Evolutionary conservation across 2,113 vertebrate species (phyloP).

Genomic region (Lampris megalopsis): DNA sequence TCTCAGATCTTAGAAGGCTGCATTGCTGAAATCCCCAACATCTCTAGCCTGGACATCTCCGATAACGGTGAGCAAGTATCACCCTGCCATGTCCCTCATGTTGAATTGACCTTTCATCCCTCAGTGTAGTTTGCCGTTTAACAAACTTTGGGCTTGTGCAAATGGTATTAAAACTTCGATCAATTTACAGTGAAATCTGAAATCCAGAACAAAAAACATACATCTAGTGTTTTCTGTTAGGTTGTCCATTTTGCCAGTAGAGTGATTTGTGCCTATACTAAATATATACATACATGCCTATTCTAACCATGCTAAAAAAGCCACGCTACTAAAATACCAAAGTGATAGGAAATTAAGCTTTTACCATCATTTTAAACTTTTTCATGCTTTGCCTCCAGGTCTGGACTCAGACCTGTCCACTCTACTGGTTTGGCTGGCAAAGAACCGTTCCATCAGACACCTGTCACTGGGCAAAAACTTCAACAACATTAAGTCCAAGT

Average conservation of each 20-base stretch:
- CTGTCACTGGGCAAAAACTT: slow-evolving; percentile 97
- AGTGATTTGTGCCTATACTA: no score
- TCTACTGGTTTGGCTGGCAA: slow-evolving; percentile 95
- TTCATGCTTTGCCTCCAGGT: slow-evolving; percentile 71
- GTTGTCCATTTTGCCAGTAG: no score
- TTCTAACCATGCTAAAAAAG: no score
- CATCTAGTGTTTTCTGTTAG: no score
- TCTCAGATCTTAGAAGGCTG: slow-evolving; percentile 97
- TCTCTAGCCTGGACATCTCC: slow-evolving; percentile 95
- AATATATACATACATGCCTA: no score
- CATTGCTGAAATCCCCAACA: slow-evolving; percentile 97
- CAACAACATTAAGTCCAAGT: slow-evolving; percentile 99
- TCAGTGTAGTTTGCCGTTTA: not conserved
- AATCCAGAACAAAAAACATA: no score
- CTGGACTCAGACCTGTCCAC: slow-evolving; percentile 95
- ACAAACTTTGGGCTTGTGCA: no score
- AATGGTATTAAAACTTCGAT: no score
- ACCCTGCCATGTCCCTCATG: not conserved
- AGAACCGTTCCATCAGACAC: slow-evolving; percentile 95
- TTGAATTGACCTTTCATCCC: not conserved
- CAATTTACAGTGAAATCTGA: no score
- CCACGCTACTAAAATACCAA: not conserved
- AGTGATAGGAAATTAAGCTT: not conserved
- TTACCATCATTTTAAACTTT: not conserved
- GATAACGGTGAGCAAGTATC: slow-evolving; percentile 90